Percentiles rank a stretch among this genome's conserved stretches.
phyloP scores from a whole-genome alignment of 2,888 invertebrate species.

The Pomacea canaliculata region DNA sequence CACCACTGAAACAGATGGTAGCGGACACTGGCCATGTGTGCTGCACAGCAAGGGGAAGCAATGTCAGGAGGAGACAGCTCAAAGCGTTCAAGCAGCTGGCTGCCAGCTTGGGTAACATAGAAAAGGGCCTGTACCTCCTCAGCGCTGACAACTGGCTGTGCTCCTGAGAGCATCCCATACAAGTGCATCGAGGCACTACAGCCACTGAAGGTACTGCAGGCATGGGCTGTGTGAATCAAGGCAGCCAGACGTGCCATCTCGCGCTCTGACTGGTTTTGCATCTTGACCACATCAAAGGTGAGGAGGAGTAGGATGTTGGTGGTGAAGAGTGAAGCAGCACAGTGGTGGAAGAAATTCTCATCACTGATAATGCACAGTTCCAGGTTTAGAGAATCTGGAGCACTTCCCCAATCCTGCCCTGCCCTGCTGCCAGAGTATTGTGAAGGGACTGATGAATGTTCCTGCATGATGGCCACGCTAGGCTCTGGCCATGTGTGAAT shows the following conservation, averaged over 20 bases:
- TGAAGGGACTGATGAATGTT: not conserved
- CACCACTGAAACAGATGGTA: slow-evolving; percentile 1
- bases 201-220: slow-evolving; percentile 32
- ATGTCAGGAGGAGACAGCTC: slow-evolving; percentile 1
- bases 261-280: slow-evolving; percentile 41
- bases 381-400: slow-evolving; percentile 34
- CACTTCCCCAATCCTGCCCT: not conserved
- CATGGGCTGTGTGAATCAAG: slow-evolving; percentile 46
- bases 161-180: slow-evolving; percentile 20
- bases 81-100: slow-evolving; percentile 16
- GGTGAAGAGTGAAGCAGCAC: slow-evolving; percentile 48
- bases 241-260: slow-evolving; percentile 49
- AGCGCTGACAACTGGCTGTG: slow-evolving; percentile 8
- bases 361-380: slow-evolving; percentile 48
- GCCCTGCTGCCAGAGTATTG: not conserved
- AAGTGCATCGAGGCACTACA: slow-evolving; percentile 33
- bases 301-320: slow-evolving; percentile 47
- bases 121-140: slow-evolving; percentile 21
- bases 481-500: slow-evolving; percentile 5
- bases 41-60: not conserved
- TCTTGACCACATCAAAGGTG: slow-evolving; percentile 51
- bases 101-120: slow-evolving; percentile 15
- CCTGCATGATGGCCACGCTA: not conserved
- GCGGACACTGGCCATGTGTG: not conserved
- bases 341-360: slow-evolving; percentile 50